Evolutionary conservation across 2,113 vertebrate species (phyloP).

Genomic region (Uria aalge): DNA sequence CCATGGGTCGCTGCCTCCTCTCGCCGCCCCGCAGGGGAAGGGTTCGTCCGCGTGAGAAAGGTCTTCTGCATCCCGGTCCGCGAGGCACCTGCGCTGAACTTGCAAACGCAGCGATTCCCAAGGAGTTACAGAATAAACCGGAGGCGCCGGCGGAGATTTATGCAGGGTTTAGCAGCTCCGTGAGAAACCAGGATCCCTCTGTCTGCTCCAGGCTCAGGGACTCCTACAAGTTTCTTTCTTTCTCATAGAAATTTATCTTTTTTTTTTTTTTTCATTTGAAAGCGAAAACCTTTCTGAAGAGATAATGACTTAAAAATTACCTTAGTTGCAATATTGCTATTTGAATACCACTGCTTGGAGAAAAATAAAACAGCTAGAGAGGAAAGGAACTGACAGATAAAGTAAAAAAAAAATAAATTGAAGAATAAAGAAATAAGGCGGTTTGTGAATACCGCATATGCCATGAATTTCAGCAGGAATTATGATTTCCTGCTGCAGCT

Average conservation of each 20-base stretch:
- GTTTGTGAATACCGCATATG: slow-evolving; percentile 18
- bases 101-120: background rate
- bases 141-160: background rate
- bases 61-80: background rate
- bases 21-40: fast-evolving
- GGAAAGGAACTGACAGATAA: slow-evolving; percentile 1
- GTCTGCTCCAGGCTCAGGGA: background rate
- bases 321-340: background rate
- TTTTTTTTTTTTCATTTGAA: background rate
- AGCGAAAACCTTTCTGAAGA: background rate
- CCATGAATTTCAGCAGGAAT: slow-evolving; percentile 46
- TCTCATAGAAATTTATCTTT: background rate
- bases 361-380: background rate
- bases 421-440: slow-evolving; percentile 1
- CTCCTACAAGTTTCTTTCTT: background rate
- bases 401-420: background rate
- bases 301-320: background rate
- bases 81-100: background rate
- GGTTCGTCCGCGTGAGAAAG: background rate
- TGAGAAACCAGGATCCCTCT: background rate
- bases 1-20: fast-evolving
- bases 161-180: background rate
- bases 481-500: slow-evolving; percentile 47
- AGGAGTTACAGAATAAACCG: background rate
- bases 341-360: background rate